Evolutionary conservation across 2,888 invertebrate genomes (phyloP).

Genomic region (Drosophila paramelanica): DNA sequence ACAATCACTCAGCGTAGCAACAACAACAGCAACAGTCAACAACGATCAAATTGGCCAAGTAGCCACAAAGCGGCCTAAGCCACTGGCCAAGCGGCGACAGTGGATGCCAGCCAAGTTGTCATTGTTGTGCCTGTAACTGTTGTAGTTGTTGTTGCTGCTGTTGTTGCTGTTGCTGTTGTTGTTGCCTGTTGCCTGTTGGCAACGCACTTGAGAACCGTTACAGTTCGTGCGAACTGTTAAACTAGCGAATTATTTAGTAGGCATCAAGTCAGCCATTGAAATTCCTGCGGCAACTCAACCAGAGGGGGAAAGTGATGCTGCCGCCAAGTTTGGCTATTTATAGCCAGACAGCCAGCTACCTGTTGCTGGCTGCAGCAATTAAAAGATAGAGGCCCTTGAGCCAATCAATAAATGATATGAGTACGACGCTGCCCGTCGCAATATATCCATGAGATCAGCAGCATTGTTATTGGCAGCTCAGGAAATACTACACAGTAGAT

Average conservation of each 20-base stretch:
- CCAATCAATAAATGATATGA: constrained; percentile 14
- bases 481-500: constrained; percentile 27
- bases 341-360: constrained; percentile 32
- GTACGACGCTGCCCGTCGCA: background rate
- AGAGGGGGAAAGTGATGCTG: constrained; percentile 44
- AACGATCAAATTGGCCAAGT: constrained; percentile 48
- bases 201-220: constrained; percentile 63
- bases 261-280: constrained; percentile 8
- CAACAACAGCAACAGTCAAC: constrained; percentile 25
- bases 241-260: constrained; percentile 35
- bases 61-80: constrained; percentile 64
- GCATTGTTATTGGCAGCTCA: constrained; percentile 34
- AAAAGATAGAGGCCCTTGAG: constrained; percentile 25
- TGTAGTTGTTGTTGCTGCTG: constrained; percentile 5
- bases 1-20: constrained; percentile 56
- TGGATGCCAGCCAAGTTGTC: constrained; percentile 49
- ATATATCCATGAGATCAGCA: constrained; percentile 49
- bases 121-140: constrained; percentile 17
- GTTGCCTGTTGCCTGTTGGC: constrained; percentile 16
- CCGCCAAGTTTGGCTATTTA: constrained; percentile 36
- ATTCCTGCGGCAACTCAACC: background rate
- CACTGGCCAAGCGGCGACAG: constrained; percentile 32
- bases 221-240: constrained; percentile 52
- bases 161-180: constrained; percentile 2
- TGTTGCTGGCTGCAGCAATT: constrained; percentile 36